Conservation (phyloP, 2,888 invertebrate species). For the Polymixis lichenea region DNA sequence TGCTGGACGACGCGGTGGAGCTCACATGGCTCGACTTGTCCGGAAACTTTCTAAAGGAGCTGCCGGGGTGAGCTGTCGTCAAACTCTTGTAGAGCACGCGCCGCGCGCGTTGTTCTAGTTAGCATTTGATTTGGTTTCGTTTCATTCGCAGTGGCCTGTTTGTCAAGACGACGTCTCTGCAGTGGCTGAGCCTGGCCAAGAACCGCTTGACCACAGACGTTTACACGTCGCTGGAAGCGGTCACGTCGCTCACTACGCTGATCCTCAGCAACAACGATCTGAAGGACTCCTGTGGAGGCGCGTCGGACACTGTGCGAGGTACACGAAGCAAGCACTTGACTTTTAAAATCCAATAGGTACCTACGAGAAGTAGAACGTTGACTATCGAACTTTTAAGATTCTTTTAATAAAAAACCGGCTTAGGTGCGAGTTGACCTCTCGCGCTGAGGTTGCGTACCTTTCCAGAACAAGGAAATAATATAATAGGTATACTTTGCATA, state of each 20-base stretch:
- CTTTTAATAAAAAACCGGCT: not conserved
- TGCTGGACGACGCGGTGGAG: constrained; percentile 59
- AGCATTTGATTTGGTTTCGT: not conserved
- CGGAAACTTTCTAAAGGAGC: constrained; percentile 59
- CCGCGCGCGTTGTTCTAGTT: not conserved
- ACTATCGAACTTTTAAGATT: not conserved
- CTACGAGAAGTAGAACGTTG: not conserved
- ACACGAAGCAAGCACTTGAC: not conserved
- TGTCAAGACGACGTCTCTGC: constrained; percentile 44
- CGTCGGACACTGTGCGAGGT: constrained; percentile 53
- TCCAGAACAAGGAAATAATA: not conserved
- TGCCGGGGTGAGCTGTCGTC: constrained; percentile 66
- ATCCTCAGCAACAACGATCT: constrained; percentile 63
- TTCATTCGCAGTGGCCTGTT: constrained; percentile 64
- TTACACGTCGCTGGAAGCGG: constrained; percentile 46
- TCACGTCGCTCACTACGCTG: constrained; percentile 55
- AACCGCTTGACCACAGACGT: constrained; percentile 60
- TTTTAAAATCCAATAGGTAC: not conserved
- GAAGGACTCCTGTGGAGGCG: constrained; percentile 66
- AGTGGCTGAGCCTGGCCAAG: constrained; percentile 57
- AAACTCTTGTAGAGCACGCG: not conserved
- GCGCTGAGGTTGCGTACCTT: not conserved
- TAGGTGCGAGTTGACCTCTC: not conserved
- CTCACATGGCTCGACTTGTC: constrained; percentile 64
- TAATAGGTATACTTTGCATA: no score